Evolutionary conservation across 2,797 vertebrate genomes (phyloP).

Genomic region (Malacoraja senta): DNA sequence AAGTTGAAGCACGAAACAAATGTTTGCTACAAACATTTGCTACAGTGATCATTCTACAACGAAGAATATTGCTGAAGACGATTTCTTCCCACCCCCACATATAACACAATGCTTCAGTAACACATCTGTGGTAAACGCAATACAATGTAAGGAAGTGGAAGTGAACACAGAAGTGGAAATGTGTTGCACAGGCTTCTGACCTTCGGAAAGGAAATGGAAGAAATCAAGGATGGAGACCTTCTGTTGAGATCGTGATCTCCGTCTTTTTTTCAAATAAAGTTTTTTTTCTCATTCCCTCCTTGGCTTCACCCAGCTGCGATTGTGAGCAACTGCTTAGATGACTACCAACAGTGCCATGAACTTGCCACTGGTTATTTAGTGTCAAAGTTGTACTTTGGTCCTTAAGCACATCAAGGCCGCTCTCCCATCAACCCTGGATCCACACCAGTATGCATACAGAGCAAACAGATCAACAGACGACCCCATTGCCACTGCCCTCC

Average conservation of each 20-base stretch:
- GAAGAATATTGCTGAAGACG: no score
- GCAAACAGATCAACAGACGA: no score
- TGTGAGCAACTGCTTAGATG: neutral
- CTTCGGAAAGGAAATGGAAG: constrained; percentile 5
- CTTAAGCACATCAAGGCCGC: no score
- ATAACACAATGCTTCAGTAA: neutral
- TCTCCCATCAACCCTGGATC: no score
- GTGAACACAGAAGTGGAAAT: constrained; percentile 10
- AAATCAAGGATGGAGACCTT: neutral
- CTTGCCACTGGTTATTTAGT: neutral
- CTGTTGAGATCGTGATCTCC: neutral
- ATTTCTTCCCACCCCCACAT: no score
- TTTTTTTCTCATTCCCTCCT: neutral
- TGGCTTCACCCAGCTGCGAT: neutral
- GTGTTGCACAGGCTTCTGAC: neutral
- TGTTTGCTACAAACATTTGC: neutral
- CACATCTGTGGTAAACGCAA: neutral
- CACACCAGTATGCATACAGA: no score
- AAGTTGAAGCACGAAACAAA: neutral
- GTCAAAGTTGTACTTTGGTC: no score
- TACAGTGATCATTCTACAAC: neutral
- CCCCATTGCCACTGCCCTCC: no score
- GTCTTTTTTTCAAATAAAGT: neutral
- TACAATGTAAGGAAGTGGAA: neutral
- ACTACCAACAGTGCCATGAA: neutral